Base-by-base conservation (phyloP, 2,113 vertebrate genomes). In the Mus pahari region DNA sequence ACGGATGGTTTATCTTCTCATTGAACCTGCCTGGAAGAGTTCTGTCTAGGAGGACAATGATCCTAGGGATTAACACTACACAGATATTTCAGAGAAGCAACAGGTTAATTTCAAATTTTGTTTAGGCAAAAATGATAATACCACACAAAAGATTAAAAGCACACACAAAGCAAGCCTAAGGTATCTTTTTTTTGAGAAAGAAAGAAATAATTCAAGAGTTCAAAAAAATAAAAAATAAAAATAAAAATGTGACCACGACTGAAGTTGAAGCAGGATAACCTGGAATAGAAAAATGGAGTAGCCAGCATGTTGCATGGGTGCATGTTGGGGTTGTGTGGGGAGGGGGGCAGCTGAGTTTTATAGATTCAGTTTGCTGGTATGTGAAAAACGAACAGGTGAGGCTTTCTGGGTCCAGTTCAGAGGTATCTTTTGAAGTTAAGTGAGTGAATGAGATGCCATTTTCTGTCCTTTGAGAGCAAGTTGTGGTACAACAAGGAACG, bases 11-110 rank as follows among this genome's bases (percentile, higher is more conserved):
- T 20, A 31, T 73, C 36, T 66, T 74, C 5, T 84, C 22, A 68
- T 55, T 55, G 42, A 45, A 39, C 50, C n/a, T 45, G 53, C 28
- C 70, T 17, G 28, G 2, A 24, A 5, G 0, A 6, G 5, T 22
- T 5, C 7, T 31, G 0, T 9, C 33, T 64, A 48, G 55, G 0
- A 33, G 48, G 62, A 28, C 26, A 78, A 20, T 1, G 20, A 24
- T 33, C 16, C 0, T 13, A 55, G 20, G 7, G 87, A 64, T 42
- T 31, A 93, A 79, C 12, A 50, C 42, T 50, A 31, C 77, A 50
- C 8, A 94, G 39, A 95, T 55, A 31, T 55, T 95, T 94, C 53
- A 39, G 82, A 82, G 89, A 89, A 87, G 20, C 33, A 81, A 26
- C 2, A 82, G 42, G 31, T 75, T 74, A 64, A 78, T 96, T 92